A percentile compares a stretch with the other conserved stretches of the same genome.
phyloP scores from a whole-genome alignment of 2,797 vertebrate genomes.

The Intellagama lesueurii region DNA sequence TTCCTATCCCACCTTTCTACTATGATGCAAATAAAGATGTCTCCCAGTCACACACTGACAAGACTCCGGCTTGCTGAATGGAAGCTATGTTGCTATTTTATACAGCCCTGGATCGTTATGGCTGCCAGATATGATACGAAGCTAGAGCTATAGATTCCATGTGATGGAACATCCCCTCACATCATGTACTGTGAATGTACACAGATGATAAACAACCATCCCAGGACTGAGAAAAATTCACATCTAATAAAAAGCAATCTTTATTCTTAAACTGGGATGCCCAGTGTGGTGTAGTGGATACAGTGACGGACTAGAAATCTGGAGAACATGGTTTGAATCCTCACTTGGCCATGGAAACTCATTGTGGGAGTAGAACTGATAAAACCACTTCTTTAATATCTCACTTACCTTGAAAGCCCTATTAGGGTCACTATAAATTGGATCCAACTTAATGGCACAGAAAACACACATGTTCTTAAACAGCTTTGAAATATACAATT shows the following conservation, averaged over 20 bases:
- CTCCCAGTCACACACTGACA: background rate
- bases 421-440: no score
- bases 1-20: background rate
- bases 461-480: background rate
- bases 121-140: background rate
- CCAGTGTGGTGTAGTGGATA: no score
- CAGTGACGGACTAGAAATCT: no score
- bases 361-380: no score
- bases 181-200: background rate
- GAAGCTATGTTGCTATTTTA: background rate
- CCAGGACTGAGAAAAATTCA: constrained; percentile 32
- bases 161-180: no score
- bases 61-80: background rate
- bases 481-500: background rate
- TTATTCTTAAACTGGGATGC: no score
- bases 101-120: background rate
- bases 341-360: no score
- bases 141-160: no score
- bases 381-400: no score
- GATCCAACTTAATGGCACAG: no score
- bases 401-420: no score
- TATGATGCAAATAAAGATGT: background rate
- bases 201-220: background rate
- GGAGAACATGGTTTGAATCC: no score
- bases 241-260: background rate